These are phyloP conservation scores for Calosoma granatense DNA, from an alignment of 1,140 invertebrate genomes.

Conservation along the genomic window DNA sequence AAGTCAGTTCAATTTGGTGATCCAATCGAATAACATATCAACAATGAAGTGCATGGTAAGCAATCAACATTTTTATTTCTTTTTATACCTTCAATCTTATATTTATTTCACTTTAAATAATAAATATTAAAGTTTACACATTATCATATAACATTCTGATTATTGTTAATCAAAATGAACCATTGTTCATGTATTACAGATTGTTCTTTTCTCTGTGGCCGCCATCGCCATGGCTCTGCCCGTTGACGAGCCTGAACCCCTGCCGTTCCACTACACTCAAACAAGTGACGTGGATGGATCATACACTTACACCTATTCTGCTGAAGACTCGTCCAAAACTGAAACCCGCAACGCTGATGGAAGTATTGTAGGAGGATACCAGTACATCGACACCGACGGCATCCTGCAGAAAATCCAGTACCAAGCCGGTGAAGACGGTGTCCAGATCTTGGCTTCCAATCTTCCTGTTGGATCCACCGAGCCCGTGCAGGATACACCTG, in stretches of 20 bases:
- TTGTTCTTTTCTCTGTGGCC: background rate
- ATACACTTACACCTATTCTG: background rate
- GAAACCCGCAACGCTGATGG: background rate
- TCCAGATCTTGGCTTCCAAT: constrained; percentile 14
- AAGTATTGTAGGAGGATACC: background rate
- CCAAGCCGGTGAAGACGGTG: background rate
- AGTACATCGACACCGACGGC: constrained; percentile 2
- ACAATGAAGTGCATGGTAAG: background rate
- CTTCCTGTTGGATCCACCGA: constrained; percentile 10
- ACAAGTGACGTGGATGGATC: background rate
- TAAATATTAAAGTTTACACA: no score
- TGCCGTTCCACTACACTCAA: background rate
- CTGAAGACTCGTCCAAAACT: background rate
- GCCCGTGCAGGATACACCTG: constrained; percentile 19
- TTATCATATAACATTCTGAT: no score
- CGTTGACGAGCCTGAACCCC: background rate
- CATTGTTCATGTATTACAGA: constrained; percentile 1
- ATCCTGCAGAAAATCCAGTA: background rate
- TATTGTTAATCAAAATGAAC: no score
- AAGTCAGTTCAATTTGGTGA: background rate
- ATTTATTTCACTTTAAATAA: no score
- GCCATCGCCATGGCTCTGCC: background rate
- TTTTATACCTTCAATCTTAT: no score
- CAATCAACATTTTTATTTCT: background rate
- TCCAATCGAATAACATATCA: background rate